Evolutionary conservation across 2,797 vertebrate genomes (phyloP), one percentile per base, ranked within the genome.

Genomic region (Erithacus rubecula): DNA sequence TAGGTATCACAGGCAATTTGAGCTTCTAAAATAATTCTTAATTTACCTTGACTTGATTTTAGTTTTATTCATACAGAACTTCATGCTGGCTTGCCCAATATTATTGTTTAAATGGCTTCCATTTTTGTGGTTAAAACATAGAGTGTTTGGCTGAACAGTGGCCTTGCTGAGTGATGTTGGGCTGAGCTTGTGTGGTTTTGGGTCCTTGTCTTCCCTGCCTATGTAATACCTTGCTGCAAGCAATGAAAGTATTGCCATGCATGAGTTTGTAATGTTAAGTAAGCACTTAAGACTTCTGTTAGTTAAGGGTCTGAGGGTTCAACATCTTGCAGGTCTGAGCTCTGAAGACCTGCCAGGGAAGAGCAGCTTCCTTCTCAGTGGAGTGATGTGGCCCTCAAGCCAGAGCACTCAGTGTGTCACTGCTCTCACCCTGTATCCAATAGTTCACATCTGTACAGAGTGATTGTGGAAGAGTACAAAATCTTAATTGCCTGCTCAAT

Each of bases 401-500:
- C 43, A 29, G 37, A 63, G 67, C 0, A 0, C 81, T 92, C 64
- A 16, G 21, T 12, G 44, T 88, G 53, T 74, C 0, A 0, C 56
- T 74, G 24, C 75, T 46, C 74, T 83, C 1, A 1, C 36, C 13
- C 69, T 1, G 0, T 78, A 80, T 59, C 53, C 72, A 49, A 39
- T 56, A 72, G 79, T 88, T 91, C n/a, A 71, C 90, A 83, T 89
- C 65, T 89, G 71, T 85, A 56, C 87, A 79, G 69, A 93, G 36
- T 32, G 53, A 81, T 47, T 76, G 69, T 83, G 65, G 58, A 76
- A 46, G 44, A 90, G 78, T 56, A 78, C 64, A 90, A 62, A 94
- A 59, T 68, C 75, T 63, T 92, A 95, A 96, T 95, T 91, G 84
- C 76, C 79, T 95, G 5, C 58, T 95, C 65, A n/a, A 69, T 95